Base-by-base conservation (phyloP, 1,140 invertebrate genomes). In the Drosophila miranda region DNA sequence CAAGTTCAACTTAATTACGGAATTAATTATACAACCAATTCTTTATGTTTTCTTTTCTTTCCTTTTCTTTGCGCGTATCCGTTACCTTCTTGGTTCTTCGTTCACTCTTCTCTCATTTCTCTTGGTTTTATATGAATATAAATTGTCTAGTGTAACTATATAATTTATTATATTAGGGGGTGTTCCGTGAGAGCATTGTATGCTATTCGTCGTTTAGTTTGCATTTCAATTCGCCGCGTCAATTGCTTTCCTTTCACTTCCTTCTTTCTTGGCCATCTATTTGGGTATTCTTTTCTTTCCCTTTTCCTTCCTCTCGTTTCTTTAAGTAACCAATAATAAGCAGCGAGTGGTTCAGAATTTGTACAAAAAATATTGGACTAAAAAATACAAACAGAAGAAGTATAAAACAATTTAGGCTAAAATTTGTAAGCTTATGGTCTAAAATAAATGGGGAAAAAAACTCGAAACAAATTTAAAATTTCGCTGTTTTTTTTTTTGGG, bases 301-400 rank as follows among this genome's bases (percentile, higher is more conserved):
- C 49, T 28, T 23, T 53, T 11, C 34, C 5, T 44, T 60, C 14
- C n/a, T 34, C 8, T 45, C 61, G 30, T 52, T 34, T 38, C 30
- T 19, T 73, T 61, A 54, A 44, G 56, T 72, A 51, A 50, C 42
- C 50, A 50, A 38, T 56, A n/a, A 49, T 45, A 4, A 26, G 23
- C 30, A 46, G 60, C 21, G 42, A 30, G 45, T 38, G 6, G 28
- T 41, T 43, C 30, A 71, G 71, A 72, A 63, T 77, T 84, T 48
- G 60, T 87, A 86, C 78, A 78, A 74, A 71, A 82, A 71, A 82
- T 75, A 87, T 86, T 87, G 78, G 69, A 75, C 81, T 86, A 86
- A 78, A 87, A 66, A 77, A 63, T 71, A 80, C 75, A 86, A 81
- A 68, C 74, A 71, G 66, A 69, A 64, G 53, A 54, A 56, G 13